Conservation (phyloP, 1,140 invertebrate species). For the Magallana angulata region DNA sequence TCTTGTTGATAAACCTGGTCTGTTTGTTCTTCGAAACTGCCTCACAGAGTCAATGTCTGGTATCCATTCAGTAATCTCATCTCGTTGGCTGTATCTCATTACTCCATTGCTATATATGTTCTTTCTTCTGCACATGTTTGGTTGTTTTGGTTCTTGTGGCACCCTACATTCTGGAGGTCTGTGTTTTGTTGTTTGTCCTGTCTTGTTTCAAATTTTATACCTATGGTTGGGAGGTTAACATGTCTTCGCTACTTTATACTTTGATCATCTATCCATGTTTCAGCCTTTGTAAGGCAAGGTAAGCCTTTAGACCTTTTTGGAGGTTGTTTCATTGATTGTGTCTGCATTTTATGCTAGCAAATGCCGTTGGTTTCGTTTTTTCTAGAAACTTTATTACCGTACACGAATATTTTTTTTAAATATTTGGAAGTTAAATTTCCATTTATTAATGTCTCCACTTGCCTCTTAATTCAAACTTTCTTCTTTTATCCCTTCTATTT, state of each 20-base stretch:
- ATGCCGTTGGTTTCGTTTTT: too few relatives aligned
- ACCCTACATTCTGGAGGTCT: neutral
- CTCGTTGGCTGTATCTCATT: constrained; percentile 10
- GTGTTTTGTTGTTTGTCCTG: neutral
- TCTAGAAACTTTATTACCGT: too few relatives aligned
- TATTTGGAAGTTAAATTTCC: too few relatives aligned
- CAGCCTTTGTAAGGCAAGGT: neutral
- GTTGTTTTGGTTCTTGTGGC: neutral
- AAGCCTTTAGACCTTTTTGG: neutral
- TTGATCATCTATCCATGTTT: neutral
- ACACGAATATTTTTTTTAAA: too few relatives aligned
- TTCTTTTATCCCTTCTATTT: too few relatives aligned
- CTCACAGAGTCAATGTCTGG: neutral
- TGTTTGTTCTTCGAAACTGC: neutral
- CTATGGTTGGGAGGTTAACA: neutral
- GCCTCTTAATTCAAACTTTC: too few relatives aligned
- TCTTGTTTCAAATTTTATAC: neutral
- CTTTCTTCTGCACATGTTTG: constrained; percentile 7
- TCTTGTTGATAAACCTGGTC: neutral
- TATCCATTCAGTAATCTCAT: neutral
- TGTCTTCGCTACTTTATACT: neutral
- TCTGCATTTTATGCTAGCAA: neutral
- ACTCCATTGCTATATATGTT: constrained; percentile 13
- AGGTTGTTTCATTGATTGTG: neutral
- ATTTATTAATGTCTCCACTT: too few relatives aligned